These are phyloP conservation scores for Eurystomus gularis DNA, from an alignment of 2,113 vertebrate genomes.

Conservation along the genomic window DNA sequence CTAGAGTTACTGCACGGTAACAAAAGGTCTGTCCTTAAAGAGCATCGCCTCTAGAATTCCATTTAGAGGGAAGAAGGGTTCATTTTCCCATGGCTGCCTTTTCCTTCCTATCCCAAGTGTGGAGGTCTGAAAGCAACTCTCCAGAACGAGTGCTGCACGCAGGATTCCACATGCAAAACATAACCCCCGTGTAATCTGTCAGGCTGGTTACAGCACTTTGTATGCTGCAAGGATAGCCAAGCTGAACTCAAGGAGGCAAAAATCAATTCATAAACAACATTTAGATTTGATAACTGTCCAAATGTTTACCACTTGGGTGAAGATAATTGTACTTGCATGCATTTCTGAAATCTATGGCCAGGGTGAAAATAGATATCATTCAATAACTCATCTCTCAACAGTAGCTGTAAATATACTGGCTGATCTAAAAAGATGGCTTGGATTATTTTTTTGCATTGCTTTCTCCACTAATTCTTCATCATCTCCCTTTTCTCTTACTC, in stretches of 20 bases:
- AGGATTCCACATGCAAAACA: background rate
- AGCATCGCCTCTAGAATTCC: background rate
- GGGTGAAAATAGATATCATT: constrained; percentile 28
- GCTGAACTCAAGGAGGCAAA: constrained; percentile 42
- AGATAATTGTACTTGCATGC: constrained; percentile 21
- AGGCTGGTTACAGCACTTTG: constrained; percentile 8
- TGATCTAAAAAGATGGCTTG: constrained; percentile 25
- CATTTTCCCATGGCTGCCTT: background rate
- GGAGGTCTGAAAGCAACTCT: background rate
- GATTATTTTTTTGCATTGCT: constrained; percentile 30
- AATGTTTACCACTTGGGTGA: background rate
- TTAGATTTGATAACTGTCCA: constrained; percentile 47
- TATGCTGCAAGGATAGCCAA: constrained; percentile 14
- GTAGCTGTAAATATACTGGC: constrained; percentile 4
- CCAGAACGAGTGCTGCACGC: background rate
- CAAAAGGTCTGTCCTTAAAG: background rate
- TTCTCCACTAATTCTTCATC: background rate
- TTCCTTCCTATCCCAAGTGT: background rate
- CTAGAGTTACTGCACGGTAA: background rate
- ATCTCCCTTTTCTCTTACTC: background rate
- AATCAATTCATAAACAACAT: constrained; percentile 50
- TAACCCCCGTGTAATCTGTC: background rate
- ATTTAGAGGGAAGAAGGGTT: background rate
- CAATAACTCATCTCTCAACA: constrained; percentile 48
- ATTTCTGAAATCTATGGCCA: constrained; percentile 23